Percentiles rank a stretch among this genome's conserved stretches.
These are phyloP conservation scores for Leptinotarsa tumamoca DNA, from an alignment of 2,888 invertebrate genomes.

Conservation along the genomic window DNA sequence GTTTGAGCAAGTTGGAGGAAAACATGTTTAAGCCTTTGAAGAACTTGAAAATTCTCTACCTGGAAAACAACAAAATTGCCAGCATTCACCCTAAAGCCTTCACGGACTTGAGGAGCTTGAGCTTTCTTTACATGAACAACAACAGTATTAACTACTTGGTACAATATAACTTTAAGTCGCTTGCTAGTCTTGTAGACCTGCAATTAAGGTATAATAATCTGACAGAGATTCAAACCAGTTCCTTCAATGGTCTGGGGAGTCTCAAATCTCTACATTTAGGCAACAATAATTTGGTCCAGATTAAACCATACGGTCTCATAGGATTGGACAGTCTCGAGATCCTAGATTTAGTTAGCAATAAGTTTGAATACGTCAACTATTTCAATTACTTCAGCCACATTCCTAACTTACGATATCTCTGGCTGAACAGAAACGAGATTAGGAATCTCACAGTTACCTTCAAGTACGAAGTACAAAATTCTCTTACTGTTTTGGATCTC, in stretches of 20 bases:
- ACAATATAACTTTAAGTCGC: constrained; percentile 62
- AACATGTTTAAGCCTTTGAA: constrained; percentile 61
- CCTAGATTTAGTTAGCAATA: constrained; percentile 61
- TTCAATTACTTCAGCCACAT: constrained; percentile 58
- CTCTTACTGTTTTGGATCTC: constrained; percentile 57
- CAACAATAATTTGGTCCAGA: constrained; percentile 61
- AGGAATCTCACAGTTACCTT: constrained; percentile 54
- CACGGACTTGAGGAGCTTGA: constrained; percentile 59
- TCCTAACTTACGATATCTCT: constrained; percentile 58
- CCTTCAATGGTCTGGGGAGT: constrained; percentile 63
- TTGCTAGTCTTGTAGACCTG: constrained; percentile 61
- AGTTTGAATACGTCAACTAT: constrained; percentile 55
- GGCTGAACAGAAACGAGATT: constrained; percentile 60
- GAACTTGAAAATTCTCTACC: constrained; percentile 62
- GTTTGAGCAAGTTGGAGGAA: constrained; percentile 61
- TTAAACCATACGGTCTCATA: constrained; percentile 63
- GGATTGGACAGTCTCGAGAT: constrained; percentile 61
- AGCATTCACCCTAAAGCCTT: constrained; percentile 64
- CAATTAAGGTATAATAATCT: constrained; percentile 63
- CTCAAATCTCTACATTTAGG: constrained; percentile 63
- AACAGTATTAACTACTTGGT: constrained; percentile 62
- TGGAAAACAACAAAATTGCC: constrained; percentile 64
- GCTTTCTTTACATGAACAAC: constrained; percentile 63
- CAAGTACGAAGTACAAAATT: constrained; percentile 55
- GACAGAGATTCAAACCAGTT: constrained; percentile 60